Evolutionary conservation across 2,113 vertebrate species (phyloP).

Genomic region (Oreochromis aureus): DNA sequence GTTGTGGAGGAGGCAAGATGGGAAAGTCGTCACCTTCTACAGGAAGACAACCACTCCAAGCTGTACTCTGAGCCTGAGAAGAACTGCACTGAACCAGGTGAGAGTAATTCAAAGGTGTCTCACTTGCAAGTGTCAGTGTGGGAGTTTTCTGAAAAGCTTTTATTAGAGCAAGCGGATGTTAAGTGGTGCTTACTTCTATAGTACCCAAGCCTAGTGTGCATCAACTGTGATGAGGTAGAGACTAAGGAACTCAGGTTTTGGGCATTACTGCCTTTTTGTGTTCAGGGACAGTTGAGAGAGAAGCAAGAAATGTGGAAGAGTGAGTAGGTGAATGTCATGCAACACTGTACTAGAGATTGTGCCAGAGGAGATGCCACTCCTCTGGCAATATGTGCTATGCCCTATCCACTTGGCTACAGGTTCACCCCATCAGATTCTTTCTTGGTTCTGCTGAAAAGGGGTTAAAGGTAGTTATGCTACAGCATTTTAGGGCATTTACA

Average conservation of each 20-base stretch:
- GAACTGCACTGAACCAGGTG: constrained; percentile 97
- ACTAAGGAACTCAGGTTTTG: neutral
- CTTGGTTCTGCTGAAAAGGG: neutral
- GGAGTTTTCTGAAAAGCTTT: neutral
- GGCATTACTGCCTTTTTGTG: neutral
- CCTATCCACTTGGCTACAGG: neutral
- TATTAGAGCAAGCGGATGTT: neutral
- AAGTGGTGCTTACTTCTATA: neutral
- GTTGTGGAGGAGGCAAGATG: constrained; percentile 62
- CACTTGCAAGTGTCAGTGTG: neutral
- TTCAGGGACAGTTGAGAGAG: neutral
- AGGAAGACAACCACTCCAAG: constrained; percentile 70
- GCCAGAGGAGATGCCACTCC: neutral
- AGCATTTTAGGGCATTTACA: neutral
- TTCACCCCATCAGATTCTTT: neutral
- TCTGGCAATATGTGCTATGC: neutral
- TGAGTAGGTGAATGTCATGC: fast-evolving
- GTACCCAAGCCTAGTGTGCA: neutral
- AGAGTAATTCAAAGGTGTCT: constrained; percentile 21
- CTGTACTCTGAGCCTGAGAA: constrained; percentile 63
- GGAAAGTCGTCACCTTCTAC: constrained; percentile 83
- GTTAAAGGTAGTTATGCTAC: neutral
- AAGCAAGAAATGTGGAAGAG: neutral
- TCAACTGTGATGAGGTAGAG: neutral
- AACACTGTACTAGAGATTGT: neutral